These are phyloP conservation scores for Zaprionus ghesquierei DNA, from an alignment of 1,140 invertebrate species.

Conservation along the genomic window DNA sequence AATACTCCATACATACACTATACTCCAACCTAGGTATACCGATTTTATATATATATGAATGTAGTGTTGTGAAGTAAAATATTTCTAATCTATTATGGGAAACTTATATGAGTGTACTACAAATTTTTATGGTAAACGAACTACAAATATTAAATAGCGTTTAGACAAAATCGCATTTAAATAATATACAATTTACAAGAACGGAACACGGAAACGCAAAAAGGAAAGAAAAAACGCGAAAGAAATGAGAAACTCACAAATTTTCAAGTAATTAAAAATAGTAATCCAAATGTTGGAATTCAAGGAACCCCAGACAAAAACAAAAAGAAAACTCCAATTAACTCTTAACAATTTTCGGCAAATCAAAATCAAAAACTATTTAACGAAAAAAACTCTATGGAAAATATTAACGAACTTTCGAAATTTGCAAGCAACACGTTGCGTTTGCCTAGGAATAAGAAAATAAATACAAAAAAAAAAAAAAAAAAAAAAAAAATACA, in stretches of 20 bases:
- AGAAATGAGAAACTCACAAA: slow-evolving; percentile 50
- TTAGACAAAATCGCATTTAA: slow-evolving; percentile 69
- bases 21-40: slow-evolving; percentile 59
- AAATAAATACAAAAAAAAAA: slow-evolving; percentile 45
- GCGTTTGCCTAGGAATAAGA: slow-evolving; percentile 31
- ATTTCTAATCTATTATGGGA: slow-evolving; percentile 47
- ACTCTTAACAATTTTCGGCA: slow-evolving; percentile 60
- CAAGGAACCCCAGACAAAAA: slow-evolving; percentile 28
- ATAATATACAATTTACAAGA: slow-evolving; percentile 47
- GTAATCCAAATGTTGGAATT: slow-evolving; percentile 55
- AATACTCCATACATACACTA: slow-evolving; percentile 22
- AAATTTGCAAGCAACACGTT: slow-evolving; percentile 35
- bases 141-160: slow-evolving; percentile 77
- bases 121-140: slow-evolving; percentile 74
- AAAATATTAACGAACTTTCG: slow-evolving; percentile 41
- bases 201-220: neutral
- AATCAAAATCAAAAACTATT: slow-evolving; percentile 72
- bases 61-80: slow-evolving; percentile 72
- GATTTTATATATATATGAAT: slow-evolving; percentile 79
- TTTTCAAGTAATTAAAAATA: slow-evolving; percentile 75
- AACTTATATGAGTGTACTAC: slow-evolving; percentile 69
- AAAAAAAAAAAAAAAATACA: neutral
- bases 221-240: neutral
- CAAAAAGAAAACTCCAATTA: slow-evolving; percentile 38
- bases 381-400: slow-evolving; percentile 40